Conservation (phyloP, 2,797 vertebrate genomes). For the Uromys caudimaculatus region DNA sequence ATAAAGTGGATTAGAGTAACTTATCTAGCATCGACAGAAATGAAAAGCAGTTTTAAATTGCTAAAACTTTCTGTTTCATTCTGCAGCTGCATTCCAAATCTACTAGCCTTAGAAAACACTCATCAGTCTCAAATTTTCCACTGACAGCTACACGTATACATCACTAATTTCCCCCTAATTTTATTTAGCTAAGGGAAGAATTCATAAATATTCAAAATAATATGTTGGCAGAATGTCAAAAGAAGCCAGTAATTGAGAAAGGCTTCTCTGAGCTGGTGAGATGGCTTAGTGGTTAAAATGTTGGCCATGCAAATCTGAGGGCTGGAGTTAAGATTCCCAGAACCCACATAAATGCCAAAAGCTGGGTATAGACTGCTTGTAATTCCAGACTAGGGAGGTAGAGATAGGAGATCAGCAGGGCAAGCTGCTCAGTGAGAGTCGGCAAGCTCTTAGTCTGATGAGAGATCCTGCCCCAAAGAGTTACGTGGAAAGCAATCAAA, state of each 20-base stretch:
- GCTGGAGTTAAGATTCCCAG: neutral
- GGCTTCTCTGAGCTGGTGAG: neutral
- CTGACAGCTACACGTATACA: neutral
- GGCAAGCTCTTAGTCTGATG: neutral
- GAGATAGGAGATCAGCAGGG: neutral
- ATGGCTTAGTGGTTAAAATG: neutral
- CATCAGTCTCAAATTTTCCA: neutral
- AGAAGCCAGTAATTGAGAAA: neutral
- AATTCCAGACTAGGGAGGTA: neutral
- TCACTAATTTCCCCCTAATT: neutral
- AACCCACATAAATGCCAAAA: neutral
- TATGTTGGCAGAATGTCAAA: neutral
- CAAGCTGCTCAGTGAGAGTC: neutral
- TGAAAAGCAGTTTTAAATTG: slow-evolving; percentile 12
- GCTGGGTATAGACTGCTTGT: neutral
- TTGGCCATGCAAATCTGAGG: neutral
- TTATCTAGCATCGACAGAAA: neutral
- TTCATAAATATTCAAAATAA: slow-evolving; percentile 37
- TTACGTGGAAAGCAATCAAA: neutral
- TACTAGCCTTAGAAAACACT: neutral
- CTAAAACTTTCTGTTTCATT: slow-evolving; percentile 30
- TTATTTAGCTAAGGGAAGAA: neutral
- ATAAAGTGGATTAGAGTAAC: neutral
- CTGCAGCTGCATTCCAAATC: neutral
- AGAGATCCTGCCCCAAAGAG: neutral